Base-by-base conservation (phyloP, 2,113 vertebrate species). In the Lampris megalopsis region DNA sequence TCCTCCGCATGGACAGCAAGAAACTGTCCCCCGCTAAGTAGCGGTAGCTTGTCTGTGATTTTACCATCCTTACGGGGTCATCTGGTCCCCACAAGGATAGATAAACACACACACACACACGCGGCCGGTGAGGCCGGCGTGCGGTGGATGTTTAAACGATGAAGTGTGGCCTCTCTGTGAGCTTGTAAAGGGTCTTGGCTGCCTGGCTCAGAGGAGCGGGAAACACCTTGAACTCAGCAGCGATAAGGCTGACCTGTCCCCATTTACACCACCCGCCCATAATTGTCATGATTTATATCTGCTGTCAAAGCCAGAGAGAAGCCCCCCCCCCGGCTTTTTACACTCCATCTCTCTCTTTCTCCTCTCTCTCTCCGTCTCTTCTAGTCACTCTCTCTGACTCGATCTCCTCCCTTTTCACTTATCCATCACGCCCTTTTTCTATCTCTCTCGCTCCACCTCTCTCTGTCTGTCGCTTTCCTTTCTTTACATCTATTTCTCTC, bases 211-310 rank as follows among this genome's bases (percentile, higher is more conserved):
- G 86, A 84, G 82, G 90, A 87, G 70, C 78, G 86, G 88, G 85
- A 90, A 91, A 85, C 84, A 89, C 89, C 81, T 90, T 91, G 90
- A 90, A 88, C 91, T 83, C 81, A 84, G 73, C 58, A 75, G 77
- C 65, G 90, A 91, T 90, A 89, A 90, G 87, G 85, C 68, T 91
- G 87, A 90, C 86, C 89, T 80, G 87, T 84, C 85, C 86, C 80
- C 79, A 75, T 87, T 89, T 89, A 85, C 83, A 82, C 66, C 85
- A 68, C 71, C 58, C 49, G 77, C 83, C 79, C 86, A 89, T 93
- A 93, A 93, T 93, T 93, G 83, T 66, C 48, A 80, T 91, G 87
- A 92, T 92, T 92, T 92, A 92, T 92, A 76, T 88, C 83, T 73
- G 48, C 87, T 88, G 86, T 88, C 89, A 88, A 77, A 88, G 77